A percentile compares a stretch with the other conserved stretches of the same genome.
These are phyloP conservation scores for Paramormyrops kingsleyae DNA, from an alignment of 2,113 vertebrate species.

Conservation along the genomic window DNA sequence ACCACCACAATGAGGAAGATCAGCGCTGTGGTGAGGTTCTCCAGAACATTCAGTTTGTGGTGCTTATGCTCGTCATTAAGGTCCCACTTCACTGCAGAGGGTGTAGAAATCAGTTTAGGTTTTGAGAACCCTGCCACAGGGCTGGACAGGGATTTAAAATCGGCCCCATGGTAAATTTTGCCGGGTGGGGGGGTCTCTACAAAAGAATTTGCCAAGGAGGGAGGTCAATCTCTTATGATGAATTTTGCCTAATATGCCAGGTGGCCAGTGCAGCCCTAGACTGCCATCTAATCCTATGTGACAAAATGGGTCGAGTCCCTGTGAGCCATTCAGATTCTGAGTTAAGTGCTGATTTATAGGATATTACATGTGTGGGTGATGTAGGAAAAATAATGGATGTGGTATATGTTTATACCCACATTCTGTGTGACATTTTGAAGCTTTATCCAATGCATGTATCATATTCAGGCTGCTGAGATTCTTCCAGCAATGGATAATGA, in stretches of 20 bases:
- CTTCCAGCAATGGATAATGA: neutral
- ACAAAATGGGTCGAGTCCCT: neutral
- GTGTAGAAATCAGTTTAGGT: neutral
- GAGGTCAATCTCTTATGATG: neutral
- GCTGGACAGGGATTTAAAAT: neutral
- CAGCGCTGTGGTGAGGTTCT: slow-evolving; percentile 75
- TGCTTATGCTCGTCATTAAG: slow-evolving; percentile 79
- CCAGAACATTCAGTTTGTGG: slow-evolving; percentile 69
- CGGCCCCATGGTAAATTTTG: neutral
- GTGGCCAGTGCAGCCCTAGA: neutral
- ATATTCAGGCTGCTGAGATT: neutral
- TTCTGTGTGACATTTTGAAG: neutral
- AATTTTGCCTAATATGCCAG: neutral
- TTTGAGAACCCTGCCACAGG: neutral
- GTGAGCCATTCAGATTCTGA: neutral
- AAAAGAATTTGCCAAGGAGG: neutral
- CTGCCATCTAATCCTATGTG: neutral
- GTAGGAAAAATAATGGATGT: neutral
- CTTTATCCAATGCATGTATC: neutral
- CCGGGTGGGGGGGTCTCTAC: neutral
- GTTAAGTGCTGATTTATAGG: neutral
- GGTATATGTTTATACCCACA: neutral
- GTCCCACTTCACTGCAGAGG: slow-evolving; percentile 75
- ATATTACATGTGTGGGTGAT: neutral
- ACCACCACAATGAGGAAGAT: slow-evolving; percentile 85